These are phyloP conservation scores for Campylomormyrus tamandua DNA, from an alignment of 2,113 vertebrate genomes.

Conservation along the genomic window DNA sequence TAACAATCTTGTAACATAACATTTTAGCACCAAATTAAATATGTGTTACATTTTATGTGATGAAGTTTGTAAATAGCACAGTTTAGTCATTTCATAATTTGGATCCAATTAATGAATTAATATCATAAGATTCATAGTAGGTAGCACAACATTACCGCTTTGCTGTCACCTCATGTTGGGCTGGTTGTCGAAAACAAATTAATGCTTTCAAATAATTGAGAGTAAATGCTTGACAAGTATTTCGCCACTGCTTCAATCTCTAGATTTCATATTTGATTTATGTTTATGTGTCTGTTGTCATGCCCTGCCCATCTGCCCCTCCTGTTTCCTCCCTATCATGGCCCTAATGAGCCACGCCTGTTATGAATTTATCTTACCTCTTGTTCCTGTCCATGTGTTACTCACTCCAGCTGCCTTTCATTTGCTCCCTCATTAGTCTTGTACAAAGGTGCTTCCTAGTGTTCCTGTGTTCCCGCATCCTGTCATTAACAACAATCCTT, in stretches of 20 bases:
- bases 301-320: neutral
- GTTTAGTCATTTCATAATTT: neutral
- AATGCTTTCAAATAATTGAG: neutral
- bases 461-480: neutral
- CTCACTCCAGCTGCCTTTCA: neutral
- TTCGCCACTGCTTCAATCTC: neutral
- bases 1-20: neutral
- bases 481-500: neutral
- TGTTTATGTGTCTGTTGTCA: neutral
- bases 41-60: neutral
- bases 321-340: too few species aligned
- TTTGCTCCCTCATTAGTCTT: neutral
- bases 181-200: neutral
- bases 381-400: neutral
- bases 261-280: neutral
- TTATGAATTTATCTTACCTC: neutral
- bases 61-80: neutral
- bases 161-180: neutral
- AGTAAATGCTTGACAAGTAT: neutral
- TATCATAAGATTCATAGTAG: neutral
- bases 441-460: neutral
- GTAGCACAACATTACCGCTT: neutral
- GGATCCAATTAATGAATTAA: neutral
- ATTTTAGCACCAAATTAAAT: neutral
- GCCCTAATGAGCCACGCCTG: too few species aligned